Percentiles rank a stretch among this genome's conserved stretches.
Conservation (phyloP, 1,140 invertebrate species). For the Drosophila azteca region DNA sequence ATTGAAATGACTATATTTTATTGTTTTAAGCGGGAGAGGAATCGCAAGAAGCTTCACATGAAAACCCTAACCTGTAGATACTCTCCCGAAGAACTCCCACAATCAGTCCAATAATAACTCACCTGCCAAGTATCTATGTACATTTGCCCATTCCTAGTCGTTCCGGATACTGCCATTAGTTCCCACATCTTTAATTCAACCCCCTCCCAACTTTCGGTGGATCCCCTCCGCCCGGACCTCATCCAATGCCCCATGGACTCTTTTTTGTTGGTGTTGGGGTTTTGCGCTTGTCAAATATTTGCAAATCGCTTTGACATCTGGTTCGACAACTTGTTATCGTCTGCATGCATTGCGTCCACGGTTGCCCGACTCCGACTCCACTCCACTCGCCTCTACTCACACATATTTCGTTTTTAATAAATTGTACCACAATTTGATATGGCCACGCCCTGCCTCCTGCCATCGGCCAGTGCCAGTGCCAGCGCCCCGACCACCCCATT, state of each 20-base stretch:
- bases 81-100: no score
- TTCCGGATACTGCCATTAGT: no score
- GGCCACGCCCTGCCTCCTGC: conserved; percentile 57
- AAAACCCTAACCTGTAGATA: no score
- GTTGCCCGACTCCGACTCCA: conserved; percentile 15
- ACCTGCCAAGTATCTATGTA: no score
- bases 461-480: conserved; percentile 10
- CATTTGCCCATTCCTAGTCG: no score
- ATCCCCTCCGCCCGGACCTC: not conserved
- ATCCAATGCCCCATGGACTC: conserved; percentile 29
- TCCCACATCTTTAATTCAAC: no score
- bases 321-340: conserved; percentile 82
- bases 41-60: no score
- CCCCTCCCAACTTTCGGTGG: not conserved
- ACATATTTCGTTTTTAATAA: conserved; percentile 82
- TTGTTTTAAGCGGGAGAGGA: no score
- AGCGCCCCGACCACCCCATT: conserved; percentile 29
- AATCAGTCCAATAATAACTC: no score
- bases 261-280: conserved; percentile 38
- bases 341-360: conserved; percentile 9
- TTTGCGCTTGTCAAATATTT: conserved; percentile 82
- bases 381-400: conserved; percentile 52
- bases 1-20: conserved; percentile 39
- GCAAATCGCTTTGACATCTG: conserved; percentile 82
- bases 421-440: conserved; percentile 82